Base-by-base conservation (phyloP, 2,113 vertebrate species). In the Haplochromis vanheusdeni region DNA sequence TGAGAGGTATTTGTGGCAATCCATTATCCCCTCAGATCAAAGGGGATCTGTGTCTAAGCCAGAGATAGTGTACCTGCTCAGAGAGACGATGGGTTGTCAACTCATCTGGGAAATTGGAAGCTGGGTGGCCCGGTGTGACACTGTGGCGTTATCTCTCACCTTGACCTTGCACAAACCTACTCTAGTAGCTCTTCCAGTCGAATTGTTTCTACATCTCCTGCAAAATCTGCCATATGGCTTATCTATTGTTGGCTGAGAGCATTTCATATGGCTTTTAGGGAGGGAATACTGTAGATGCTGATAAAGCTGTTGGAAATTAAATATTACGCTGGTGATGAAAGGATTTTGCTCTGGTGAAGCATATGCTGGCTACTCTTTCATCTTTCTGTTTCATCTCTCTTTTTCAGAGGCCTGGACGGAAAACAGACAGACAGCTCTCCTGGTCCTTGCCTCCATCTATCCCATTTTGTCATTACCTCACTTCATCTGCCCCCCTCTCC, bases 21-120 rank as follows among this genome's bases (percentile, higher is more conserved):
- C 75, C 80, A 62, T 93, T 87, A 91, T 94, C 92, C 92, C 82
- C 90, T 87, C 84, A 89, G 94, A 94, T 95, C 91, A 92, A 91
- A 92, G 33, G 28, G 90, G 94, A 93, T 95, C 91, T 92, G 56
- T 10, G 52, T 90, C 49, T 90, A 73, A 89, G 86, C 91, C 89
- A 80, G 31, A 75, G 82, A 92, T 60, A 79, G 89, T 84, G 62
- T 91, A 92, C 88, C 87, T 92, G 90, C 87, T 84, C 16, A 28
- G 58, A 52, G 35, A 83, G 35, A 81, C 49, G 70, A 65, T 89
- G 79, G 86, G 77, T 73, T 88, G 81, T 90, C 81, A 86, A 55
- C 73, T 90, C 89, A 80, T 82, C 70, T 55, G 89, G 75, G 88
- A 88, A 79, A 89, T 85, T 33, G 80, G 65, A 89, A 89, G 68